These are phyloP conservation scores for Drosophila recens DNA, from an alignment of 2,888 invertebrate genomes.

Conservation along the genomic window DNA sequence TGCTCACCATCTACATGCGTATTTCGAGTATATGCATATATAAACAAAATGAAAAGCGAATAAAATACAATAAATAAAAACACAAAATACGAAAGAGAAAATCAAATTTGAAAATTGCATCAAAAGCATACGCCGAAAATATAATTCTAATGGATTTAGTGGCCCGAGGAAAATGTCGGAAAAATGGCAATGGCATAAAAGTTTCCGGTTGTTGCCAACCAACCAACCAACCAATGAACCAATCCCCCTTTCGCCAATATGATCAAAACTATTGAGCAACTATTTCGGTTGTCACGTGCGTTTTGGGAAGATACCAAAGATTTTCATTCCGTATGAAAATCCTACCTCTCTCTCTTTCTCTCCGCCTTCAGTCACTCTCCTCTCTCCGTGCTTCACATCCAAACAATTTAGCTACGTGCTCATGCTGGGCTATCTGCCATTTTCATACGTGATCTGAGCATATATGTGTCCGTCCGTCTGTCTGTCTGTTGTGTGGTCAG, in stretches of 20 bases:
- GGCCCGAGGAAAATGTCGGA: constrained; percentile 70
- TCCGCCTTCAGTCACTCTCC: not conserved
- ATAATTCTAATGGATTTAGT: constrained; percentile 79
- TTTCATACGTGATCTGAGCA: constrained; percentile 45
- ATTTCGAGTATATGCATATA: not conserved
- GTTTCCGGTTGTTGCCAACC: constrained; percentile 31
- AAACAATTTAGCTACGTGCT: constrained; percentile 72
- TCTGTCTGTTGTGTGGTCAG: constrained; percentile 59
- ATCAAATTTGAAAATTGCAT: constrained; percentile 76
- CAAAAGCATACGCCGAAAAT: constrained; percentile 73
- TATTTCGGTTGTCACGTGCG: constrained; percentile 77
- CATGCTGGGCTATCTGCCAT: constrained; percentile 54
- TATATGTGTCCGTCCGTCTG: constrained; percentile 1
- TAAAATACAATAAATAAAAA: constrained; percentile 9
- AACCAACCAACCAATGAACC: not conserved
- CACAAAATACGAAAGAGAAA: constrained; percentile 44
- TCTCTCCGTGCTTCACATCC: constrained; percentile 20
- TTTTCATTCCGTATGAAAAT: constrained; percentile 52
- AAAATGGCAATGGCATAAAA: constrained; percentile 65
- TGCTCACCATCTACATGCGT: not conserved
- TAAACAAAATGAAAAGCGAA: constrained; percentile 24
- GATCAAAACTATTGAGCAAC: constrained; percentile 66
- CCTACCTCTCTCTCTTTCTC: not conserved
- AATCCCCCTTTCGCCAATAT: not conserved
- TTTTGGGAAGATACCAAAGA: constrained; percentile 61